Percentiles rank a stretch among this genome's conserved stretches.
These are phyloP conservation scores for Menura novaehollandiae DNA, from an alignment of 2,113 vertebrate species.

Conservation along the genomic window DNA sequence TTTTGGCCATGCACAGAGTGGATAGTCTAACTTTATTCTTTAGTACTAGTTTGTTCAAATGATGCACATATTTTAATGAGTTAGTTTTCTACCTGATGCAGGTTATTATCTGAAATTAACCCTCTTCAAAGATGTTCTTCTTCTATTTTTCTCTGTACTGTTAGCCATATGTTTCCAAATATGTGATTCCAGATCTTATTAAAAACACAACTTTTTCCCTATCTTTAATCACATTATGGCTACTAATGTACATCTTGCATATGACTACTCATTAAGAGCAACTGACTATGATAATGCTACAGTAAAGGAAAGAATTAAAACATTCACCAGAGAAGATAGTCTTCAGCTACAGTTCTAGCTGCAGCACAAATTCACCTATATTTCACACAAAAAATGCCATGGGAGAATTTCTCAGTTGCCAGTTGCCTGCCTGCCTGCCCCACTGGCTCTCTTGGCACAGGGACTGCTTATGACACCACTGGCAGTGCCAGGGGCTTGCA, in stretches of 20 bases:
- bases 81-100: background rate
- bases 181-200: background rate
- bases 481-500: background rate
- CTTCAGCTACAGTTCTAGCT: background rate
- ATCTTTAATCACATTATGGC: background rate
- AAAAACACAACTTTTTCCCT: background rate
- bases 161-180: background rate
- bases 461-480: background rate
- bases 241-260: background rate
- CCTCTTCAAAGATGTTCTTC: background rate
- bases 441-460: background rate
- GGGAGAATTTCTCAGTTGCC: background rate
- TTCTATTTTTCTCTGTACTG: background rate
- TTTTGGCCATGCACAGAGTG: background rate
- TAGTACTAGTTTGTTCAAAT: background rate
- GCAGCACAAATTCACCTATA: background rate
- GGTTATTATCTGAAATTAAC: background rate
- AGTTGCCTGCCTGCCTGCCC: background rate
- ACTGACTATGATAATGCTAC: background rate
- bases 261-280: background rate
- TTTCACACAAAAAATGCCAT: background rate
- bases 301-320: background rate
- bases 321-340: background rate
- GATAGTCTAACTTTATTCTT: background rate
- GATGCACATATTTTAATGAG: background rate